A percentile compares a stretch with the other conserved stretches of the same genome.
These are phyloP conservation scores for Escarpia spicata DNA, from an alignment of 2,888 invertebrate genomes.

Conservation along the genomic window DNA sequence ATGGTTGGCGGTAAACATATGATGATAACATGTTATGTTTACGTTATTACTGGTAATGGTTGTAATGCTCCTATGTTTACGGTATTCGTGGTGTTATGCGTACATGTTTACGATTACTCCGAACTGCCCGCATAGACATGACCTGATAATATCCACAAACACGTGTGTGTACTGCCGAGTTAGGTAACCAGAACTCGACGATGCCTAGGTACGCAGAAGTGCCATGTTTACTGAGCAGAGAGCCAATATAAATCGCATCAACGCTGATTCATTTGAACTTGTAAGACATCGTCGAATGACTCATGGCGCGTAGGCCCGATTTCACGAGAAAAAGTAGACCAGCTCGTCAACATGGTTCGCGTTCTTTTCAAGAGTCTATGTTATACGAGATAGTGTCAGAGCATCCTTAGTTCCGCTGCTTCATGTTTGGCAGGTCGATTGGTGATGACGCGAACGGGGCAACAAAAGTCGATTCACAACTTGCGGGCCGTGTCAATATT, in stretches of 20 bases:
- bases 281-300: not conserved
- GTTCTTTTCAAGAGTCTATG: not conserved
- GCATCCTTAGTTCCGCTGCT: not conserved
- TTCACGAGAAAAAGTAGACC: not conserved
- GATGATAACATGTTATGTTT: not conserved
- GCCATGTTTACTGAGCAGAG: not conserved
- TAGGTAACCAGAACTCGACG: too few species aligned
- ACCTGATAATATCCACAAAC: not conserved
- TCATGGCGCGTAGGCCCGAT: not conserved
- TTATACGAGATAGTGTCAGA: not conserved
- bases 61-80: not conserved
- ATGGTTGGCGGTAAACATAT: not conserved
- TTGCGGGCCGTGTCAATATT: not conserved
- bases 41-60: not conserved
- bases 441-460: not conserved
- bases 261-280: conserved; percentile 4
- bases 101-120: not conserved
- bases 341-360: not conserved
- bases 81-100: not conserved
- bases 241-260: not conserved
- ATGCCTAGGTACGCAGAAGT: not conserved
- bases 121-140: not conserved
- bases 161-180: not conserved
- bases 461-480: not conserved
- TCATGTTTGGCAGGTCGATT: not conserved